Conservation (phyloP, 2,113 vertebrate genomes). For the Columba janthina region DNA sequence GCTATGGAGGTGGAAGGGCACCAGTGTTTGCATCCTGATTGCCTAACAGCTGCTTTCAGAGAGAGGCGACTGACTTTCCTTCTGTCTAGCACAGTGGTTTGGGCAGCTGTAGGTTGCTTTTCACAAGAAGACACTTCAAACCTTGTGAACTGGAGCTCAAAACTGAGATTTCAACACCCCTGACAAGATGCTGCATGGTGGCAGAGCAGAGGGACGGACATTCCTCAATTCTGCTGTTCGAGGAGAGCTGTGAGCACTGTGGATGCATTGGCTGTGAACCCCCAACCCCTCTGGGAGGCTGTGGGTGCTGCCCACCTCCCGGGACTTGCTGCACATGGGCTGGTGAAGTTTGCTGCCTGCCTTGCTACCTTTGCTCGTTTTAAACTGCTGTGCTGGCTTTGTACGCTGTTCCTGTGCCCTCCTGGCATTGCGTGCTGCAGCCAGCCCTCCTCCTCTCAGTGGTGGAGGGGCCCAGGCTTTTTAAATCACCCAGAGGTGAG, state of each 20-base stretch:
- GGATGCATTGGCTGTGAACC: accelerated
- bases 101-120: neutral
- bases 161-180: neutral
- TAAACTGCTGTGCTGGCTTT: neutral
- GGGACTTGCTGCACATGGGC: accelerated
- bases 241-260: neutral
- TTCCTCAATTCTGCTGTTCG: neutral
- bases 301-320: accelerated
- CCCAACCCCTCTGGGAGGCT: neutral
- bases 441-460: neutral
- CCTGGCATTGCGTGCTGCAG: neutral
- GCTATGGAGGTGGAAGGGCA: neutral
- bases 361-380: neutral
- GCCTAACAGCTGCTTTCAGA: neutral
- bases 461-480: neutral
- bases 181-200: neutral
- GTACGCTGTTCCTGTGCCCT: neutral
- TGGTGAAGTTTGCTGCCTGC: neutral
- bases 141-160: neutral
- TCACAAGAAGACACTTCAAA: neutral
- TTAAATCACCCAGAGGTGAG: too few relatives aligned
- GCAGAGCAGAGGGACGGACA: neutral
- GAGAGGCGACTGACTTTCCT: neutral
- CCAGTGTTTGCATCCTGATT: neutral
- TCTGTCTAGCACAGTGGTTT: neutral